Evolutionary conservation across 2,888 invertebrate species (phyloP).

Genomic region (Allygus modestus): DNA sequence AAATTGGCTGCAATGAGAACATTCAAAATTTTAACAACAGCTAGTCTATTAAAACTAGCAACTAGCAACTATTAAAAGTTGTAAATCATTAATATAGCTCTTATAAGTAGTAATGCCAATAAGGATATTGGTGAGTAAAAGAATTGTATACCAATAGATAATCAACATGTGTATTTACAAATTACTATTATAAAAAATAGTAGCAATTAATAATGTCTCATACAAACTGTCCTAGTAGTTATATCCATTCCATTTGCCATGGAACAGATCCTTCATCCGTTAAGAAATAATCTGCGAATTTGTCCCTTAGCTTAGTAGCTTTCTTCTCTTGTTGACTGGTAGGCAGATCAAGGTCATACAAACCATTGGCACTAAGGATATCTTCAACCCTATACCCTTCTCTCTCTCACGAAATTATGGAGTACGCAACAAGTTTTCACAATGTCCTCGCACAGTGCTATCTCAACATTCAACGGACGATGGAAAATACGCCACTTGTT

Average conservation of each 20-base stretch:
- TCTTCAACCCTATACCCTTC: neutral
- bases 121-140: neutral
- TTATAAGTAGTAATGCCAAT: conserved; percentile 9
- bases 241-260: conserved; percentile 65
- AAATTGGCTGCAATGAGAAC: conserved; percentile 1
- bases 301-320: conserved; percentile 65
- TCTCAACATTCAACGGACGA: conserved; percentile 67
- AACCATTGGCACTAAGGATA: conserved; percentile 45
- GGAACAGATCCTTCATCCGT: conserved; percentile 63
- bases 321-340: conserved; percentile 25
- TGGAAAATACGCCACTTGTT: conserved; percentile 72
- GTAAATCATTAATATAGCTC: conserved; percentile 8
- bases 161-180: conserved; percentile 5
- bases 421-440: conserved; percentile 9
- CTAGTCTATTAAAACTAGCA: too few species aligned
- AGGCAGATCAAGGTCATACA: conserved; percentile 51
- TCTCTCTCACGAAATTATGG: conserved; percentile 4
- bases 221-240: neutral
- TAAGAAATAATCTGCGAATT: conserved; percentile 64
- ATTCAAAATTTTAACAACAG: neutral
- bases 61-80: neutral
- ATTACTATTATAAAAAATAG: conserved; percentile 5
- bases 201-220: conserved; percentile 9
- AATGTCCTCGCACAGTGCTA: conserved; percentile 31
- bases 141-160: conserved; percentile 5